These are phyloP conservation scores for Anthophora plumipes DNA, from an alignment of 2,888 invertebrate genomes.

Conservation along the genomic window DNA sequence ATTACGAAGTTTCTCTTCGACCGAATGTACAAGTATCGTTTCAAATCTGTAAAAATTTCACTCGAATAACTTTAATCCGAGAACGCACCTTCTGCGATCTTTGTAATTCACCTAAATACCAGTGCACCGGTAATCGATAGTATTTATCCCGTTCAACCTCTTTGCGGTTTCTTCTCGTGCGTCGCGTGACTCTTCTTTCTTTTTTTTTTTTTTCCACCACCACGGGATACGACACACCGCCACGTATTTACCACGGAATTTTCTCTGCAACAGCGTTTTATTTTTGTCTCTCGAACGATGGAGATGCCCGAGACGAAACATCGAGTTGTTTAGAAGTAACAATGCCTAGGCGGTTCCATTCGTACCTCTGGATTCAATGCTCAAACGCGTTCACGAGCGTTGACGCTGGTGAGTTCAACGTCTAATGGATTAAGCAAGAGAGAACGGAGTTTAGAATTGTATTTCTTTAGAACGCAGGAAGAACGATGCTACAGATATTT, in stretches of 20 bases:
- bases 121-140: slow-evolving; percentile 18
- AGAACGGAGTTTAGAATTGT: no score
- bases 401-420: background rate
- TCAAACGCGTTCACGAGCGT: slow-evolving; percentile 1
- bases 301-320: background rate
- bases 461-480: no score
- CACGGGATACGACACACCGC: background rate
- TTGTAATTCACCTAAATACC: slow-evolving; percentile 18
- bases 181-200: background rate
- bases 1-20: no score
- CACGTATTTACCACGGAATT: slow-evolving; percentile 29
- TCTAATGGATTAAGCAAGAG: no score
- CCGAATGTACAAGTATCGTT: background rate
- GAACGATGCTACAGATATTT: no score
- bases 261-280: slow-evolving; percentile 20
- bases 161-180: slow-evolving; percentile 20
- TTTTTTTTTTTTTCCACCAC: background rate
- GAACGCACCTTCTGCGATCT: background rate
- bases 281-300: background rate
- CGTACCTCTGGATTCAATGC: background rate
- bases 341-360: background rate
- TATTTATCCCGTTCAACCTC: background rate
- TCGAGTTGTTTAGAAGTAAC: background rate
- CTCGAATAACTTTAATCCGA: slow-evolving; percentile 31
- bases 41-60: background rate